Percentiles rank a stretch among this genome's conserved stretches.
Conservation (phyloP, 2,113 vertebrate genomes). For the Microtus ochrogaster region DNA sequence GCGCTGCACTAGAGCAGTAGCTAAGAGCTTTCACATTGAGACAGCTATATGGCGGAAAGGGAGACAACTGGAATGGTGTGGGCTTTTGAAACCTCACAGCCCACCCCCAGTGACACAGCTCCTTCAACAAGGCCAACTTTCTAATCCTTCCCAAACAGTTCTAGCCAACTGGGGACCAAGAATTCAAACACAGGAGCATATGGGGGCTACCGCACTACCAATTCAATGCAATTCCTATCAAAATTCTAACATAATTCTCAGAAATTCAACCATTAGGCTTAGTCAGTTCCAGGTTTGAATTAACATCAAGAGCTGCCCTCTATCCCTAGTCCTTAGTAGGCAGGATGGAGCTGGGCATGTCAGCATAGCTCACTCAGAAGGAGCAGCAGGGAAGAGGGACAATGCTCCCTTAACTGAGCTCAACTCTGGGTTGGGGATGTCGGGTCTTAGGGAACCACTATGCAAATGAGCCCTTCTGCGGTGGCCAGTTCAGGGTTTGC, state of each 20-base stretch:
- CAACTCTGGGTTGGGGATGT: no score
- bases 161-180: background rate
- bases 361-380: background rate
- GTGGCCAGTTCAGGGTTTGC: background rate
- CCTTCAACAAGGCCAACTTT: background rate
- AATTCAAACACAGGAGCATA: background rate
- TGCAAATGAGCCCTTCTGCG: background rate
- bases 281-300: constrained; percentile 29
- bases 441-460: background rate
- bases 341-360: background rate
- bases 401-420: background rate
- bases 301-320: background rate
- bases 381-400: background rate
- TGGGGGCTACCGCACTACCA: background rate
- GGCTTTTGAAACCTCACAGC: background rate
- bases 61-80: background rate
- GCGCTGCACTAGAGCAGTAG: background rate
- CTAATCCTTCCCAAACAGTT: background rate
- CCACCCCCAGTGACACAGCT: background rate
- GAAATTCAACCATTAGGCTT: background rate
- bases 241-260: background rate
- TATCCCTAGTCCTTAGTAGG: background rate
- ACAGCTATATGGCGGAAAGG: background rate
- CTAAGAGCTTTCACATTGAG: background rate
- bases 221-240: background rate